phyloP scores from a whole-genome alignment of 2,888 invertebrate species.

The Odontothrips loti region DNA sequence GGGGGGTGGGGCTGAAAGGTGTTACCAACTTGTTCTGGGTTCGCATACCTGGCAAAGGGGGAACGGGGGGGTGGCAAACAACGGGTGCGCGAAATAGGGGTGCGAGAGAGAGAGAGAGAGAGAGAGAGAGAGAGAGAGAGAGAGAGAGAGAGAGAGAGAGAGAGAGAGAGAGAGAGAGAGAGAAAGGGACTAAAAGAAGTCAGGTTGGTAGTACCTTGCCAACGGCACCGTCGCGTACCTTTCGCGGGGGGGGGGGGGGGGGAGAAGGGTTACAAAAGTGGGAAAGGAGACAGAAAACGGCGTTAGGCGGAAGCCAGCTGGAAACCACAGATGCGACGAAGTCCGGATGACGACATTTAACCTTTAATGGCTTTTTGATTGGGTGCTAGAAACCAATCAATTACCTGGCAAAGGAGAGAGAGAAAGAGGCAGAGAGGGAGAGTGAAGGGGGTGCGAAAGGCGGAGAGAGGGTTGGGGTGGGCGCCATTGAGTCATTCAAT shows the following conservation, averaged over 20 bases:
- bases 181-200: not conserved
- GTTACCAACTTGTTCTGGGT: no score
- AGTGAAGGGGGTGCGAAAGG: not conserved
- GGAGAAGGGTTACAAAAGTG: no score
- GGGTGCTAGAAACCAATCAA: not conserved
- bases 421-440: not conserved
- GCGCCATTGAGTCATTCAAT: not conserved
- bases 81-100: not conserved
- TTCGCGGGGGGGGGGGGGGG: not conserved
- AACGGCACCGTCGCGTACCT: no score
- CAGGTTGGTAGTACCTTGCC: no score
- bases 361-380: constrained; percentile 6
- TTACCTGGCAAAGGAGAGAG: not conserved
- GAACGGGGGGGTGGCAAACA: no score
- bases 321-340: not conserved
- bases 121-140: no score
- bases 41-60: no score
- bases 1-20: no score
- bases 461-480: not conserved
- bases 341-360: not conserved
- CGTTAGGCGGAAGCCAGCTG: not conserved
- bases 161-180: not conserved
- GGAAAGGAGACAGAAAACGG: not conserved
- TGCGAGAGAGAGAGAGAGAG: not conserved
- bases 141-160: constrained; percentile 3